Base-by-base conservation (phyloP, 2,113 vertebrate genomes). In the Ophthalmolycus amberensis region DNA sequence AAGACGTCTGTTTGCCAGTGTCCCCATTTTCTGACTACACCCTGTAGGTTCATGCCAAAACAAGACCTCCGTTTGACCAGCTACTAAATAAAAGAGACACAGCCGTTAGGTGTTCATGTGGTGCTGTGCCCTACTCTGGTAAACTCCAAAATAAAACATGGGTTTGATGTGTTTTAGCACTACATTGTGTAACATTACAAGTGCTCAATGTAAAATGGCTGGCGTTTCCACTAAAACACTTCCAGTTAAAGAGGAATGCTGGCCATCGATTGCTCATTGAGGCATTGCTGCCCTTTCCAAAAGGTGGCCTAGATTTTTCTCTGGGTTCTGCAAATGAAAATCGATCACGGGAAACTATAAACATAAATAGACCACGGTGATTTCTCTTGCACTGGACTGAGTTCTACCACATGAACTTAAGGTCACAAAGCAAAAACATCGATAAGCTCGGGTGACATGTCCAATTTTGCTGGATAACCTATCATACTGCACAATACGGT, bases 311-410 rank as follows among this genome's bases (percentile, higher is more conserved):
- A 70, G 58, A 78, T 81, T 83, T 86, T 80, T 77, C 71, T 78
- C 42, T 15, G 7, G 8, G 8, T 87, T 88, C 75, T 40, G 32
- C 42, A 85, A 88, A 90, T 84, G 70, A 84, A 88, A 92, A 89
- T 90, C 65, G 56, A 88, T 90, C 58, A 82, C 69, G 65, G 66
- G 42, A 70, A 87, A 82, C 64, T 70, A 77, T 79, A 78, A 92
- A 86, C 80, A 91, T 76, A 88, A 89, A 88, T 40, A 85, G 60
- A 77, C 75, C 62, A 65, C 15, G n/a, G 69, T 48, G 34, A 80
- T 86, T 86, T 71, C 42, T 88, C 75, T 79, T 70, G 42, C 38
- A 40, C 59, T 52, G 27, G 44, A 71, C 75, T 32, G n/a, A 60
- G 50, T 48, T 76, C 50, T 22, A 65, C 25, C 40, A 52, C 68